phyloP scores from a whole-genome alignment of 2,113 vertebrate genomes.

The Amblyornis subalaris region DNA sequence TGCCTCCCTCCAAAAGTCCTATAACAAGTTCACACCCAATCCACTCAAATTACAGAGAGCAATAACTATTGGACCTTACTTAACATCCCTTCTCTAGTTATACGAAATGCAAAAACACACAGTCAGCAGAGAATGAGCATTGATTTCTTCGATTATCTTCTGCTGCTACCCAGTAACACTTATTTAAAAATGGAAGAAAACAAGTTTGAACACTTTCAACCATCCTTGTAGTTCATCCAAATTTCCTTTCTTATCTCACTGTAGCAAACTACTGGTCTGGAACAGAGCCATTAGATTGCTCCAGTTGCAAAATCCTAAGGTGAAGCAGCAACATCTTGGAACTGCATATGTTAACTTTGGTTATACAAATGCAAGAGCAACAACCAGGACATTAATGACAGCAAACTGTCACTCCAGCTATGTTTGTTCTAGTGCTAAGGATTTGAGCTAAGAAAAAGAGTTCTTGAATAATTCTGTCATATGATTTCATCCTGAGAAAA shows the following conservation, averaged over 20 bases:
- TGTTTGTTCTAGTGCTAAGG: neutral
- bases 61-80: neutral
- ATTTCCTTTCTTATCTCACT: neutral
- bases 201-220: neutral
- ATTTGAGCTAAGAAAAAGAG: neutral
- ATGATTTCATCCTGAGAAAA: neutral
- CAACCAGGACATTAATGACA: neutral
- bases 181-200: neutral
- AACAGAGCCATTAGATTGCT: neutral
- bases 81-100: neutral
- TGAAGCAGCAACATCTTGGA: neutral
- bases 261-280: neutral
- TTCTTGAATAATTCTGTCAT: neutral
- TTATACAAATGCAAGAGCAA: neutral
- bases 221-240: neutral
- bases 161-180: neutral
- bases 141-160: neutral
- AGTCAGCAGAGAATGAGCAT: neutral
- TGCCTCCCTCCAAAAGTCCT: neutral
- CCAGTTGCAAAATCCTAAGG: neutral
- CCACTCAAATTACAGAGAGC: neutral
- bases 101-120: neutral
- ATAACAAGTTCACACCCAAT: neutral
- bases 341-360: neutral
- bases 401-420: neutral